Percentiles rank a stretch among this genome's conserved stretches.
Conservation (phyloP, 1,140 invertebrate species). For the Hermetia illucens region DNA sequence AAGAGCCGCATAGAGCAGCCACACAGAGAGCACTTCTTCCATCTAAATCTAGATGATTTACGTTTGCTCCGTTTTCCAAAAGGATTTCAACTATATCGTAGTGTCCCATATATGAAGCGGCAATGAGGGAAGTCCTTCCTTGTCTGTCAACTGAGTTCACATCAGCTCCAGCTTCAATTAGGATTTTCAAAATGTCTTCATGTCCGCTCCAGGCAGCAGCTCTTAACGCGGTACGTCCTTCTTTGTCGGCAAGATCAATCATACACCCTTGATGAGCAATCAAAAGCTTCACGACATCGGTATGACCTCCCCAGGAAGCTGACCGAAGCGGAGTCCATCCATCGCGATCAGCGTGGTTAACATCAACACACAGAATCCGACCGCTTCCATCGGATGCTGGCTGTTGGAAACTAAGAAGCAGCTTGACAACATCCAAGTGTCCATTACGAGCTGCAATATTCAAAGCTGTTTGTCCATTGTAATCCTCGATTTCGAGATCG, state of each 20-base stretch:
- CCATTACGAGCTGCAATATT: conserved; percentile 72
- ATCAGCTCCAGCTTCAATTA: conserved; percentile 50
- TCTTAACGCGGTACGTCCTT: conserved; percentile 55
- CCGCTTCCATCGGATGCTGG: conserved; percentile 32
- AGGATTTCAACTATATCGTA: conserved; percentile 81
- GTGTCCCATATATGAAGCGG: conserved; percentile 81
- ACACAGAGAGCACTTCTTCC: conserved; percentile 85
- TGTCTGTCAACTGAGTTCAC: conserved; percentile 76
- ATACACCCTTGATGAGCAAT: conserved; percentile 59
- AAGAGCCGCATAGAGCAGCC: conserved; percentile 79
- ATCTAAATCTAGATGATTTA: conserved; percentile 79
- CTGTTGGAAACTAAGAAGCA: conserved; percentile 29
- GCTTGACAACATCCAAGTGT: conserved; percentile 56
- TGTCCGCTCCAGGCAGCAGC: conserved; percentile 80
- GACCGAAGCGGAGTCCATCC: conserved; percentile 78
- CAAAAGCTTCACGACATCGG: conserved; percentile 72
- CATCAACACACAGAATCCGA: conserved; percentile 46
- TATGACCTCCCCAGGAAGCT: conserved; percentile 86
- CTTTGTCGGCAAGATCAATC: conserved; percentile 57
- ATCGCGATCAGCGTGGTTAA: conserved; percentile 75
- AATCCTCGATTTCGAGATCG: conserved; percentile 48
- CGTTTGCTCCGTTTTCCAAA: conserved; percentile 69
- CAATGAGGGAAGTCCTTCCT: conserved; percentile 79
- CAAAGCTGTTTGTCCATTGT: conserved; percentile 66
- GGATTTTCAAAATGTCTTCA: conserved; percentile 57